These are phyloP conservation scores for Drosophila subsilvestris DNA, from an alignment of 2,888 invertebrate genomes.

Conservation along the genomic window DNA sequence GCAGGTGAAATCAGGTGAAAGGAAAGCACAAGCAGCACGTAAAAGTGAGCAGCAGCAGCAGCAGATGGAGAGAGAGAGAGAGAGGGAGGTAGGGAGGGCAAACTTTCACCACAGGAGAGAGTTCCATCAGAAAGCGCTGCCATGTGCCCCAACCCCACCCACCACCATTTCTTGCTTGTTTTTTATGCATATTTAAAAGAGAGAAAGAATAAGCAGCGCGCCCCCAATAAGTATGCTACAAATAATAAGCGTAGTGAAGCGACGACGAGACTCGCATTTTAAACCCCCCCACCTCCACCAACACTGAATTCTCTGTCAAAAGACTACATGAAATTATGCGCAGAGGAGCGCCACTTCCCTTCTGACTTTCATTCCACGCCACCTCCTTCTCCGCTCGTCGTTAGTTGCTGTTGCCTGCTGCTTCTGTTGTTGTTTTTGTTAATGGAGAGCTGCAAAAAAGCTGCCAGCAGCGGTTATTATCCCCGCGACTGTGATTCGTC, in stretches of 20 bases:
- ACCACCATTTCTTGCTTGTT: conserved; percentile 7
- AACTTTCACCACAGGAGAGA: conserved; percentile 17
- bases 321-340: conserved; percentile 76
- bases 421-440: conserved; percentile 66
- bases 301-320: conserved; percentile 21
- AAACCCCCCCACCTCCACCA: conserved; percentile 44
- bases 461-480: conserved; percentile 65
- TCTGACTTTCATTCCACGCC: not conserved
- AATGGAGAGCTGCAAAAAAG: conserved; percentile 62
- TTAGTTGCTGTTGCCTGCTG: too few relatives aligned
- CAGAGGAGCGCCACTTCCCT: conserved; percentile 24
- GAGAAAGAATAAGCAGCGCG: not conserved
- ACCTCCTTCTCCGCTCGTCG: not conserved
- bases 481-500: conserved; percentile 72
- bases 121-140: not conserved
- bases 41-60: conserved; percentile 22
- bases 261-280: conserved; percentile 66
- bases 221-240: conserved; percentile 75
- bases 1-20: conserved; percentile 23
- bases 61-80: too few relatives aligned
- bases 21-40: conserved; percentile 22
- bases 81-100: not conserved
- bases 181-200: conserved; percentile 24
- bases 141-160: conserved; percentile 3
- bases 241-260: conserved; percentile 78